Conservation (phyloP, 2,888 invertebrate genomes). For the Acronicta aceris region DNA sequence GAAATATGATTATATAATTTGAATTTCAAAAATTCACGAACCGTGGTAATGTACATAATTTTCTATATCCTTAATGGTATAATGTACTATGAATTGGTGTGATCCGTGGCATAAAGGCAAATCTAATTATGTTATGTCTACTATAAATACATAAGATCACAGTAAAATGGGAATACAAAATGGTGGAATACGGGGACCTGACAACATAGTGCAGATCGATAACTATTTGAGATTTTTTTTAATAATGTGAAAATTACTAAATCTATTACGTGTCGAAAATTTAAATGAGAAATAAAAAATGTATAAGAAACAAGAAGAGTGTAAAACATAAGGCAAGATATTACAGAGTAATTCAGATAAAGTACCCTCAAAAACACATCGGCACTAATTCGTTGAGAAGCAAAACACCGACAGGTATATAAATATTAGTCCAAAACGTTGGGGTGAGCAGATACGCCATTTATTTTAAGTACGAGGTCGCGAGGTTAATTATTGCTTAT, state of each 20-base stretch:
- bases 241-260: slow-evolving; percentile 15
- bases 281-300: background rate
- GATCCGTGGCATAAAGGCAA: slow-evolving; percentile 53
- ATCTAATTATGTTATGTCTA: slow-evolving; percentile 47
- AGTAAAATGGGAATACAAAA: slow-evolving; percentile 56
- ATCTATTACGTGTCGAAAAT: background rate
- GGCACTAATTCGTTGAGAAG: slow-evolving; percentile 21
- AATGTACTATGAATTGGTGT: slow-evolving; percentile 54
- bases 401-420: slow-evolving; percentile 20
- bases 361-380: slow-evolving; percentile 12
- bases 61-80: slow-evolving; percentile 42
- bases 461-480: slow-evolving; percentile 37
- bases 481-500: slow-evolving; percentile 34
- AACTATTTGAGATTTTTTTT: slow-evolving; percentile 10
- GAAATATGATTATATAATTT: slow-evolving; percentile 42
- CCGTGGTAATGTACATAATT: slow-evolving; percentile 26
- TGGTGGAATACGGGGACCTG: slow-evolving; percentile 32
- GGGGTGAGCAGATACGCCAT: slow-evolving; percentile 19
- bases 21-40: slow-evolving; percentile 53
- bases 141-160: slow-evolving; percentile 56
- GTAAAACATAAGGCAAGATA: slow-evolving; percentile 36
- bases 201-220: slow-evolving; percentile 32
- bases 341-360: slow-evolving; percentile 12
- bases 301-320: slow-evolving; percentile 22
- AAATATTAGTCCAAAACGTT: slow-evolving; percentile 23